These are phyloP conservation scores for Terrapene triunguis DNA, from an alignment of 2,113 vertebrate genomes.

Conservation along the genomic window DNA sequence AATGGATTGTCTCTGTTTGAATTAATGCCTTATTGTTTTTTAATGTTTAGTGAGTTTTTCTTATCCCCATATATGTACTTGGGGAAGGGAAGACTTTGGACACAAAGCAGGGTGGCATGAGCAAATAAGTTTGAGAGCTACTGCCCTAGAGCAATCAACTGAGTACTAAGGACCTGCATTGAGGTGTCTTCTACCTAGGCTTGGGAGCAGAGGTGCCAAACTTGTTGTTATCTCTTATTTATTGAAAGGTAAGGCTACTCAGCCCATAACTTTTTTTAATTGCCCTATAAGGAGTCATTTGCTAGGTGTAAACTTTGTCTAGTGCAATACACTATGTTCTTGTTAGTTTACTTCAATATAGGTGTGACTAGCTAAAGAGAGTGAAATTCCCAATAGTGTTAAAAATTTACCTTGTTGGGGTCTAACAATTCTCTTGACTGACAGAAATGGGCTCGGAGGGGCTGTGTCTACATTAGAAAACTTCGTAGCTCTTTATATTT, in stretches of 20 bases:
- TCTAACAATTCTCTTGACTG: neutral
- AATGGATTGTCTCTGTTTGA: too few relatives aligned
- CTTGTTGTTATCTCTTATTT: neutral
- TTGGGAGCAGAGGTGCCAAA: neutral
- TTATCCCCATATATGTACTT: too few relatives aligned
- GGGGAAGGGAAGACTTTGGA: too few relatives aligned
- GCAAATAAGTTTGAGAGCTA: too few relatives aligned
- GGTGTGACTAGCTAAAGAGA: neutral
- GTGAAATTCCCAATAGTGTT: neutral
- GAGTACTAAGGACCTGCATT: neutral
- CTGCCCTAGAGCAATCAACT: too few relatives aligned
- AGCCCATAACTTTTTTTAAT: neutral
- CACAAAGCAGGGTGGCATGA: too few relatives aligned
- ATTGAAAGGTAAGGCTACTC: neutral
- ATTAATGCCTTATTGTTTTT: too few relatives aligned
- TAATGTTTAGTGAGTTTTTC: too few relatives aligned
- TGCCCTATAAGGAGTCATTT: neutral
- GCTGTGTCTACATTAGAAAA: neutral
- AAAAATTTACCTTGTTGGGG: neutral
- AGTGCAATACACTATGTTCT: neutral
- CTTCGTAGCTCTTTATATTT: neutral
- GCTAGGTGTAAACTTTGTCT: neutral
- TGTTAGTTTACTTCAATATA: neutral
- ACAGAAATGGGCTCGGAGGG: neutral
- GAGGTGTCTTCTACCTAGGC: neutral